Percentiles rank a stretch among this genome's conserved stretches.
Evolutionary conservation across 2,797 vertebrate species (phyloP).

Genomic region (Hemitrygon akajei): DNA sequence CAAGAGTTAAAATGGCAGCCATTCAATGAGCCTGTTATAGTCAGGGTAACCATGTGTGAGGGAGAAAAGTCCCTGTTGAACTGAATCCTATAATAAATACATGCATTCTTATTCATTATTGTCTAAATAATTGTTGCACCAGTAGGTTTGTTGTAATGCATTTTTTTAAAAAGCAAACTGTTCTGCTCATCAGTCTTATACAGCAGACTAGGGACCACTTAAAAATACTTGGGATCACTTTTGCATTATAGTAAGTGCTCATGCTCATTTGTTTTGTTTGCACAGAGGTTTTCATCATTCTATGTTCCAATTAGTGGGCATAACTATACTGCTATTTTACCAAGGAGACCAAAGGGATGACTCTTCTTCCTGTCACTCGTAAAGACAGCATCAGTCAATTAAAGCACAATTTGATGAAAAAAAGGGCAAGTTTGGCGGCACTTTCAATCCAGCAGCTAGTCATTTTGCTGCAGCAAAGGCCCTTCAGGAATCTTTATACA

Average conservation of each 20-base stretch:
- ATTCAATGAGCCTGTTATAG: not conserved
- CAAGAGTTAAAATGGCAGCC: slow-evolving; percentile 10
- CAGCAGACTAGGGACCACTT: slow-evolving; percentile 32
- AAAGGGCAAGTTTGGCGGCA: slow-evolving; percentile 37
- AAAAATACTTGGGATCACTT: slow-evolving; percentile 34
- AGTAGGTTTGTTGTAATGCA: slow-evolving; percentile 32
- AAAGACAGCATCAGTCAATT: slow-evolving; percentile 38
- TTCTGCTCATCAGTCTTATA: slow-evolving; percentile 32
- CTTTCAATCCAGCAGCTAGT: slow-evolving; percentile 36
- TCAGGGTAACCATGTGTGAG: slow-evolving; percentile 6
- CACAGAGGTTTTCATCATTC: slow-evolving; percentile 38
- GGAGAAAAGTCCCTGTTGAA: slow-evolving; percentile 3
- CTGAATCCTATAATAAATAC: slow-evolving; percentile 23
- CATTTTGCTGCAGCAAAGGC: slow-evolving; percentile 40
- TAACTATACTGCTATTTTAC: slow-evolving; percentile 38
- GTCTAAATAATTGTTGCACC: slow-evolving; percentile 31
- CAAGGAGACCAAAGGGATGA: slow-evolving; percentile 40
- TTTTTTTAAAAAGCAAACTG: slow-evolving; percentile 20
- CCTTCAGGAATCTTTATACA: slow-evolving; percentile 42
- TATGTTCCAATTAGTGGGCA: slow-evolving; percentile 39
- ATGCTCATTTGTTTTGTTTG: slow-evolving; percentile 39
- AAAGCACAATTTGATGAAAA: slow-evolving; percentile 40
- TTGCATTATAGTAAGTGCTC: slow-evolving; percentile 31
- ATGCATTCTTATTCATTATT: slow-evolving; percentile 30
- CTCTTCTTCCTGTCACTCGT: slow-evolving; percentile 32